Base-by-base conservation (phyloP, 2,888 invertebrate species). In the Nematopogon swammerdamellus region DNA sequence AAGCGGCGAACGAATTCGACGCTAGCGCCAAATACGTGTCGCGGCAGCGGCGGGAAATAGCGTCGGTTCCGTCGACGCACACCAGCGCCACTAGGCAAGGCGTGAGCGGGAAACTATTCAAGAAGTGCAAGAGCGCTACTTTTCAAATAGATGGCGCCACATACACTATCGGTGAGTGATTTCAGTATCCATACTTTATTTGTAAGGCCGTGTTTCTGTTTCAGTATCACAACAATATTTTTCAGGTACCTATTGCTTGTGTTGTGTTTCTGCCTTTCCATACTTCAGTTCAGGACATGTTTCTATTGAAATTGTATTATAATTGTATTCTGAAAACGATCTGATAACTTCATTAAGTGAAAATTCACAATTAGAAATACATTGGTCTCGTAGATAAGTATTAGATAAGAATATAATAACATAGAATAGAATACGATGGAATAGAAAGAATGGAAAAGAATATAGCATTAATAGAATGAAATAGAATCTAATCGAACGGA, bases 91-190 rank as follows among this genome's bases (percentile, higher is more conserved):
- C 67, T 30, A 65, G 80, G 16, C 80, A 80, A 56, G 70, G 73
- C 43, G 80, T 80, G 45, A 80, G 79, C 61, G 80, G 80, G 52
- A 85, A 86, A 62, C 68, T 87, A 54, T 86, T 88, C 73, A 88
- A 87, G 80, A 91, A 91, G 72, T 91, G 91, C 80, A 91, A 91
- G 77, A 91, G 91, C 69, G 91, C 92, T 49, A 92, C 91, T 53
- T 91, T 92, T 70, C 90, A 91, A 61, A 84, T 92, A 70, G 92
- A 92, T 75, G 92, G 91, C 65, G 91, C 89, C 57, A 89, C 89
- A 56, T 92, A 92, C 63, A 91, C 91, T 56, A 92, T 92, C 76
- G 91, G 92, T 92, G 77, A 83, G 83, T 75, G 55, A 45, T 47
- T 30, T 25, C 44, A 46, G 43, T 46, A 47, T 46, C 44, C 14